Conservation (phyloP, 2,888 invertebrate genomes). For the Cantharis lateralis region DNA sequence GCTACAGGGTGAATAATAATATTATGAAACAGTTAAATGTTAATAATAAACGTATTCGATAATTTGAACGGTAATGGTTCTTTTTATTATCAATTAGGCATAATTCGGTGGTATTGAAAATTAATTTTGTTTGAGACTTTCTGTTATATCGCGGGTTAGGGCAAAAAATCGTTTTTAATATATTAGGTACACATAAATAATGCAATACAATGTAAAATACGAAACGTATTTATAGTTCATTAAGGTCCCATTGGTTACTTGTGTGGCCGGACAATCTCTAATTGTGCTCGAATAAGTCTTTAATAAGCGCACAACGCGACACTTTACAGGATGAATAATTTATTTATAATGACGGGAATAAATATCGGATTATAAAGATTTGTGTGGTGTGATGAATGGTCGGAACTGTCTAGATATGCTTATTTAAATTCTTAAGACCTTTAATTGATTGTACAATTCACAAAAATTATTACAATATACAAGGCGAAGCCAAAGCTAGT, state of each 20-base stretch:
- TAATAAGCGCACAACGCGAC: slow-evolving; percentile 53
- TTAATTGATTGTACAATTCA: slow-evolving; percentile 39
- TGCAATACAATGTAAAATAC: slow-evolving; percentile 52
- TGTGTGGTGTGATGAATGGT: slow-evolving; percentile 55
- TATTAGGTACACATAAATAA: slow-evolving; percentile 54
- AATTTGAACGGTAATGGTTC: background rate
- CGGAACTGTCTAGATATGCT: slow-evolving; percentile 22
- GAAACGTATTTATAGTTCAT: slow-evolving; percentile 57
- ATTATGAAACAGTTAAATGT: background rate
- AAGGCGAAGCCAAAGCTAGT: slow-evolving; percentile 12
- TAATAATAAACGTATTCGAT: background rate
- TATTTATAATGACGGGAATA: slow-evolving; percentile 57
- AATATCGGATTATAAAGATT: slow-evolving; percentile 57
- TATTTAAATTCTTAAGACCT: slow-evolving; percentile 27
- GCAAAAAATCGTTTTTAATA: slow-evolving; percentile 35
- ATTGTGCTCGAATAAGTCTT: slow-evolving; percentile 56
- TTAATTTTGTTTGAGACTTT: background rate
- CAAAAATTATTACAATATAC: slow-evolving; percentile 26
- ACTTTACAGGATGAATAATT: slow-evolving; percentile 54
- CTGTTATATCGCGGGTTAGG: background rate
- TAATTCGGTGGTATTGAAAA: background rate
- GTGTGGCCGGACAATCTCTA: slow-evolving; percentile 56
- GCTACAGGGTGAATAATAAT: background rate
- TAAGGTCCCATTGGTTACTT: slow-evolving; percentile 52
- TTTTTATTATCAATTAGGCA: background rate